Percentiles rank a stretch among this genome's conserved stretches.
Conservation (phyloP, 2,888 invertebrate species). For the Parnassius glacialis region DNA sequence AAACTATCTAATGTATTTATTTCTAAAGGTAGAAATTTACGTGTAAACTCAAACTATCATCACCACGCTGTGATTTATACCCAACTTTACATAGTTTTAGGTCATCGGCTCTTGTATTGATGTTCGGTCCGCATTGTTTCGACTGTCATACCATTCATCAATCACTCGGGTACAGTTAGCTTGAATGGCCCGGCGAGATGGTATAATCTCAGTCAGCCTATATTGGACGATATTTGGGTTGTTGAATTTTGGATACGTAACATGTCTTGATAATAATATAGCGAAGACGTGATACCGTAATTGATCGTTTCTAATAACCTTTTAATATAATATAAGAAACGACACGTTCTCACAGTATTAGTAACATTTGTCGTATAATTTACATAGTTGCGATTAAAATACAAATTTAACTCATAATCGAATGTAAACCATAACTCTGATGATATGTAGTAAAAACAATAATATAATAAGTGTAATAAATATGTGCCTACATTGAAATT, state of each 20-base stretch:
- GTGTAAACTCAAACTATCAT: conserved; percentile 45
- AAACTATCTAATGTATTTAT: background rate
- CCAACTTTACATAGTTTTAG: conserved; percentile 45
- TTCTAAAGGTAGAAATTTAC: conserved; percentile 8
- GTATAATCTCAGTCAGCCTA: conserved; percentile 32
- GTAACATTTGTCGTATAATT: too few relatives aligned
- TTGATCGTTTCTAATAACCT: background rate
- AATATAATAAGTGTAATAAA: too few relatives aligned
- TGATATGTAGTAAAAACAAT: too few relatives aligned
- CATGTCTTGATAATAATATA: conserved; percentile 18
- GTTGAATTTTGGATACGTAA: conserved; percentile 24
- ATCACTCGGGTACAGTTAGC: conserved; percentile 58
- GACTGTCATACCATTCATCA: conserved; percentile 62
- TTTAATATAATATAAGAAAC: background rate
- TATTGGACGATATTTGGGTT: conserved; percentile 35
- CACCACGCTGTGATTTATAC: conserved; percentile 63
- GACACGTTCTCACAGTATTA: too few relatives aligned
- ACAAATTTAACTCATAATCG: too few relatives aligned
- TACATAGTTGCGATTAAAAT: too few relatives aligned
- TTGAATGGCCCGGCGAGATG: conserved; percentile 30
- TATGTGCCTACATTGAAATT: too few relatives aligned
- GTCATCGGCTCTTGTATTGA: conserved; percentile 57
- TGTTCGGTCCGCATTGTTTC: conserved; percentile 62
- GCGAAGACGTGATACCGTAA: background rate
- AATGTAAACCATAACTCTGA: too few relatives aligned